These are phyloP conservation scores for Psilopsiagon aurifrons DNA, from an alignment of 2,113 vertebrate genomes.

Conservation along the genomic window DNA sequence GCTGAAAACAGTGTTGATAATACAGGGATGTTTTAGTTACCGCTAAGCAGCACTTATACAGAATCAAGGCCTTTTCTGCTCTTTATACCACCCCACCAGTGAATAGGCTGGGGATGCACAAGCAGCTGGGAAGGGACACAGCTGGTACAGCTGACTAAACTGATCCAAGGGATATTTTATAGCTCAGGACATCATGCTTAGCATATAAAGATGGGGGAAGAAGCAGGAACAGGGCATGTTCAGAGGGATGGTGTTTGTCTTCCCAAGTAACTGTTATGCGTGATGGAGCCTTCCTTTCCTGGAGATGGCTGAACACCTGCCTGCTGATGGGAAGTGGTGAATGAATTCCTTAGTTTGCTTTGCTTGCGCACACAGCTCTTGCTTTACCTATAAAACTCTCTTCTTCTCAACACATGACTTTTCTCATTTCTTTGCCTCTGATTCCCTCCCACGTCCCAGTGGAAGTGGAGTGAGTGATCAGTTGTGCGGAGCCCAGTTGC, in stretches of 20 bases:
- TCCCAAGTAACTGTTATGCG: neutral
- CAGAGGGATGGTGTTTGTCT: neutral
- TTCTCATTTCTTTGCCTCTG: neutral
- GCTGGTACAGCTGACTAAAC: too few relatives aligned
- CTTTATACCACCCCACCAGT: neutral
- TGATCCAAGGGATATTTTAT: neutral
- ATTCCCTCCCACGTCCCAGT: neutral
- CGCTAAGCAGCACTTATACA: neutral
- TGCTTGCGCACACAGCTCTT: neutral
- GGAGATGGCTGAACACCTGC: neutral
- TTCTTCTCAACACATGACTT: neutral
- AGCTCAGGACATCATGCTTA: too few relatives aligned
- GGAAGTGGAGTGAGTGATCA: accelerated
- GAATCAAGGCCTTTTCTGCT: neutral
- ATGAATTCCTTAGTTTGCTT: neutral
- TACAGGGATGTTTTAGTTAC: neutral
- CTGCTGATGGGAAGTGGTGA: neutral
- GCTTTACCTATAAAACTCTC: neutral
- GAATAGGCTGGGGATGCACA: too few relatives aligned
- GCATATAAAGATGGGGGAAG: neutral
- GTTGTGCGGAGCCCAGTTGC: neutral
- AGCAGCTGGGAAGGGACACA: neutral
- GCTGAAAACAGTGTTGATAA: neutral
- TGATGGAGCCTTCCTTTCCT: neutral
- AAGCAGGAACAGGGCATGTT: neutral